Evolutionary conservation across 1,140 invertebrate species (phyloP).

Genomic region (Zelostemma sp.): DNA sequence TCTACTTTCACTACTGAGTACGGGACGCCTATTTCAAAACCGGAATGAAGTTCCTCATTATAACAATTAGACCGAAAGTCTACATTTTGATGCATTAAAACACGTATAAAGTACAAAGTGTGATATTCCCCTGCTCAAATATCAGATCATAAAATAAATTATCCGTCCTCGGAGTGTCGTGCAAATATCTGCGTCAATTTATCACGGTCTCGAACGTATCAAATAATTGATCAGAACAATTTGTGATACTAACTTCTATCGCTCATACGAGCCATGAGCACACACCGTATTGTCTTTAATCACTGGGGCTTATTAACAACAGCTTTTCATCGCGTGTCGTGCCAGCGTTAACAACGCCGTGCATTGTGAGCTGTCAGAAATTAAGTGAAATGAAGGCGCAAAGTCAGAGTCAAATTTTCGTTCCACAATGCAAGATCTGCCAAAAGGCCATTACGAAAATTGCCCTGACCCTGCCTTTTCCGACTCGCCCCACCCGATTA

Average conservation of each 20-base stretch:
- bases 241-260: conserved; percentile 23
- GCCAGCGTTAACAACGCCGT: conserved; percentile 13
- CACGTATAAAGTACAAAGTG: too few species aligned
- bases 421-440: neutral
- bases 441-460: conserved; percentile 3
- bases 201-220: conserved; percentile 26
- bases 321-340: conserved; percentile 24
- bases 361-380: conserved; percentile 1
- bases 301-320: conserved; percentile 27
- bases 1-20: too few species aligned
- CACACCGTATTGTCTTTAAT: conserved; percentile 19
- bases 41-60: too few species aligned
- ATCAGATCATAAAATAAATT: too few species aligned
- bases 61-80: too few species aligned
- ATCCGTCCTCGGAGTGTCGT: neutral
- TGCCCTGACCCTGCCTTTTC: conserved; percentile 7
- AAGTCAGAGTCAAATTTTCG: neutral
- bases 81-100: too few species aligned
- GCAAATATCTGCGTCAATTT: conserved; percentile 26
- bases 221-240: conserved; percentile 30
- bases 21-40: too few species aligned
- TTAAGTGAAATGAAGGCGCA: conserved; percentile 1
- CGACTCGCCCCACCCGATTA: neutral
- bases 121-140: too few species aligned
- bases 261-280: conserved; percentile 1